A percentile compares a stretch with the other conserved stretches of the same genome.
Conservation (phyloP, 2,113 vertebrate species). For the Lasiurus borealis region DNA sequence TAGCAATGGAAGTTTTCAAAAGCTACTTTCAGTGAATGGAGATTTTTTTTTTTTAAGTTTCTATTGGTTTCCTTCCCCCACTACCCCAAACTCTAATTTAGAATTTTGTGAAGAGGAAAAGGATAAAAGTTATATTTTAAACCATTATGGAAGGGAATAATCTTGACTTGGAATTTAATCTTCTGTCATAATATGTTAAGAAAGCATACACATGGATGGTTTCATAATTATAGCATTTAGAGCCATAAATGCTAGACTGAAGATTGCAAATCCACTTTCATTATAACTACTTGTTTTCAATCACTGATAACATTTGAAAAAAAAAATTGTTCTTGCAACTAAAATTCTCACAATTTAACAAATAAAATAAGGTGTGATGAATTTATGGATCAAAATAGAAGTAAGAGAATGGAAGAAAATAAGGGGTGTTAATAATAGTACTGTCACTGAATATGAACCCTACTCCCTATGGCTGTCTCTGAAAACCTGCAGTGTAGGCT, state of each 20-base stretch:
- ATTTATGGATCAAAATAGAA: constrained; percentile 34
- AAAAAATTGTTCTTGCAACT: constrained; percentile 63
- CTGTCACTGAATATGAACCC: constrained; percentile 20
- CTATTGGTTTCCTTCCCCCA: constrained; percentile 55
- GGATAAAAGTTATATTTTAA: constrained; percentile 65
- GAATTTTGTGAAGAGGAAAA: constrained; percentile 65
- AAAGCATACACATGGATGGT: constrained; percentile 69
- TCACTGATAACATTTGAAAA: constrained; percentile 65
- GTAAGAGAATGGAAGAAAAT: neutral
- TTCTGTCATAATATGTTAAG: constrained; percentile 74
- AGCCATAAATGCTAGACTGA: constrained; percentile 62
- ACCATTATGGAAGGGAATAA: constrained; percentile 49
- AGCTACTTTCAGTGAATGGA: constrained; percentile 48
- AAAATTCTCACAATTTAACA: constrained; percentile 59
- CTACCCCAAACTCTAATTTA: constrained; percentile 59
- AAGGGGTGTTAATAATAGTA: constrained; percentile 21
- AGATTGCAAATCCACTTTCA: constrained; percentile 69
- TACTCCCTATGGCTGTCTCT: neutral
- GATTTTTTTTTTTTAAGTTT: neutral
- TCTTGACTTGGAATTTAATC: constrained; percentile 70
- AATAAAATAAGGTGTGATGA: constrained; percentile 56
- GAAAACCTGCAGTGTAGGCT: neutral
- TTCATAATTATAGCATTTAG: constrained; percentile 78
- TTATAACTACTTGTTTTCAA: constrained; percentile 75
- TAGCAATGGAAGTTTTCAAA: constrained; percentile 40